Evolutionary conservation across 2,888 invertebrate genomes (phyloP).

Genomic region (Dicyrtoma fusca): DNA sequence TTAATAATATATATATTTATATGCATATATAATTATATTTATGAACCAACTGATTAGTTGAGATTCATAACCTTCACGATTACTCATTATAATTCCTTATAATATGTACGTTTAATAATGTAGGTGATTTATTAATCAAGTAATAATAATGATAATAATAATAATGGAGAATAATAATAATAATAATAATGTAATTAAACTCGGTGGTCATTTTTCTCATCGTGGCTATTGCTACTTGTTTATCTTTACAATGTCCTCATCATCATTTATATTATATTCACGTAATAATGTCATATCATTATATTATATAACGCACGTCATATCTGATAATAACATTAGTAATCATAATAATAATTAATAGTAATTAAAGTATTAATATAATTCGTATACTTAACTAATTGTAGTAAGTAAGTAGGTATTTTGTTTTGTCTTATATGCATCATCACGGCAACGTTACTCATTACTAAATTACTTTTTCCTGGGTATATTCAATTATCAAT

Average conservation of each 20-base stretch:
- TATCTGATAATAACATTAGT: slow-evolving; percentile 11
- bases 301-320: slow-evolving; percentile 14
- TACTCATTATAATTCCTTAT: slow-evolving; percentile 7
- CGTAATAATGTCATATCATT: slow-evolving; percentile 11
- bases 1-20: background rate
- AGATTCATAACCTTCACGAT: slow-evolving; percentile 10
- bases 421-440: slow-evolving; percentile 26
- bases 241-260: slow-evolving; percentile 30
- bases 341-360: slow-evolving; percentile 13
- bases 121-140: slow-evolving; percentile 19
- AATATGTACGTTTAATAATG: slow-evolving; percentile 15
- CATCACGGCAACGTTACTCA: slow-evolving; percentile 21
- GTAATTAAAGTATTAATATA: slow-evolving; percentile 22
- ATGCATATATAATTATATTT: background rate
- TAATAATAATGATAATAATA: slow-evolving; percentile 19
- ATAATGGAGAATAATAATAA: slow-evolving; percentile 20
- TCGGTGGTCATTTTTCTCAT: slow-evolving; percentile 43
- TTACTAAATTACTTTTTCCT: no score
- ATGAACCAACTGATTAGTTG: slow-evolving; percentile 25
- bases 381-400: slow-evolving; percentile 33
- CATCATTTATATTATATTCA: slow-evolving; percentile 4
- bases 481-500: no score
- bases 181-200: slow-evolving; percentile 37
- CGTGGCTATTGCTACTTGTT: slow-evolving; percentile 1
- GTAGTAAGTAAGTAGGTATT: slow-evolving; percentile 28